A percentile compares a stretch with the other conserved stretches of the same genome.
These are phyloP conservation scores for Tyrannus savana DNA, from an alignment of 2,113 vertebrate genomes.

Conservation along the genomic window DNA sequence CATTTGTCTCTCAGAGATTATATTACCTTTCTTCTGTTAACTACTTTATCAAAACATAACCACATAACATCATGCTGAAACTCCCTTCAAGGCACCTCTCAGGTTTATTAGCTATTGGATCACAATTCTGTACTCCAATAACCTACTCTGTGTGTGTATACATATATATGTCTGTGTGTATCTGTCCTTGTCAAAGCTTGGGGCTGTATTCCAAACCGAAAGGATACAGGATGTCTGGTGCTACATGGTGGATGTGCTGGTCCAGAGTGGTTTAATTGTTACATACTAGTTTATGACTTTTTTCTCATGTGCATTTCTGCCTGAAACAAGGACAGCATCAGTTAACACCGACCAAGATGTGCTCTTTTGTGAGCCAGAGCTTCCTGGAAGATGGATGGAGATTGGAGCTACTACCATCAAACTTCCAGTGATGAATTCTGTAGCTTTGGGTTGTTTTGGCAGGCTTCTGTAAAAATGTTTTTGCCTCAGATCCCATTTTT, in stretches of 20 bases:
- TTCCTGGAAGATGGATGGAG: background rate
- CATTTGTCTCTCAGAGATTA: background rate
- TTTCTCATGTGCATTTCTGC: background rate
- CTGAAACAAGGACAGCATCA: background rate
- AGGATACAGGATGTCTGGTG: rapidly evolving
- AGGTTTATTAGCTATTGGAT: background rate
- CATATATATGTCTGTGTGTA: background rate
- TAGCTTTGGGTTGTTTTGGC: background rate
- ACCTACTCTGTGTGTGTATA: background rate
- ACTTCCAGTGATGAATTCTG: background rate
- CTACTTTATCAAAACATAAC: background rate
- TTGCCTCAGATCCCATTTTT: background rate
- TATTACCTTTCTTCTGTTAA: background rate
- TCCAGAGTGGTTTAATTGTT: background rate
- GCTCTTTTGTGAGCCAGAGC: background rate
- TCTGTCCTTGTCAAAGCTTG: background rate
- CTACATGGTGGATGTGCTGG: background rate
- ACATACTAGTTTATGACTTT: background rate
- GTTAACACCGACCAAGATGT: rapidly evolving
- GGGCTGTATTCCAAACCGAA: background rate
- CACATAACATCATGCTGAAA: background rate
- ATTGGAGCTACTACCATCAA: background rate
- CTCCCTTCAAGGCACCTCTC: background rate
- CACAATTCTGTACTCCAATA: background rate
- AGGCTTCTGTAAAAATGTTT: background rate